Percentiles rank a stretch among this genome's conserved stretches.
phyloP scores from a whole-genome alignment of 2,888 invertebrate genomes.

The Pachycephus smyrnensis region DNA sequence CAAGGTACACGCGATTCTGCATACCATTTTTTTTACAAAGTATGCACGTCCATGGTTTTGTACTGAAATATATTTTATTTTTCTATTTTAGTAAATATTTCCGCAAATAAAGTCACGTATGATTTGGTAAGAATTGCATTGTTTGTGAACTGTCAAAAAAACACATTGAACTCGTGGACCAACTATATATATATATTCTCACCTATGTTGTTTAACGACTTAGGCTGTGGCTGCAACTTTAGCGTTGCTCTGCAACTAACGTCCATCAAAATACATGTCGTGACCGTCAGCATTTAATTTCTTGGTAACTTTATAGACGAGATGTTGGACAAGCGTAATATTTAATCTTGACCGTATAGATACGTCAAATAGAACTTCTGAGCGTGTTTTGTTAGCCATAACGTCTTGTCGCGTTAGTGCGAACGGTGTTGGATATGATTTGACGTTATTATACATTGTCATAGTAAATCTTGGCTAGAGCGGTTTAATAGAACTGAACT shows the following conservation, averaged over 20 bases:
- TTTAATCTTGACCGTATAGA: not conserved
- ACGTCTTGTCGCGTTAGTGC: not conserved
- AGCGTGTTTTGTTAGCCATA: not conserved
- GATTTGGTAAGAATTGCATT: no score
- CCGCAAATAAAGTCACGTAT: no score
- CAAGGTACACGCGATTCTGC: no score
- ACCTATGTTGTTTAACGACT: not conserved
- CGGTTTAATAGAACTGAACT: not conserved
- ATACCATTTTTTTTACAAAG: no score
- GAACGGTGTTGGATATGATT: not conserved
- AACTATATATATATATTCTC: not conserved
- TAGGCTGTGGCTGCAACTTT: not conserved
- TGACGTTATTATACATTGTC: not conserved
- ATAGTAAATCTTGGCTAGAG: not conserved
- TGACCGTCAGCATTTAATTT: not conserved
- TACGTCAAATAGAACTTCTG: not conserved
- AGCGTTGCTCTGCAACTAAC: not conserved
- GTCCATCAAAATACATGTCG: not conserved
- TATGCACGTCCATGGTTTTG: no score
- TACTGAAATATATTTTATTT: no score
- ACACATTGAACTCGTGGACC: no score
- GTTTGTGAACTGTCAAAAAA: no score
- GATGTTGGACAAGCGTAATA: not conserved
- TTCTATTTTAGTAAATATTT: no score
- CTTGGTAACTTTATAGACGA: not conserved